A percentile compares a stretch with the other conserved stretches of the same genome.
Evolutionary conservation across 1,140 invertebrate genomes (phyloP).

Genomic region (Pachypeltis micranthus): DNA sequence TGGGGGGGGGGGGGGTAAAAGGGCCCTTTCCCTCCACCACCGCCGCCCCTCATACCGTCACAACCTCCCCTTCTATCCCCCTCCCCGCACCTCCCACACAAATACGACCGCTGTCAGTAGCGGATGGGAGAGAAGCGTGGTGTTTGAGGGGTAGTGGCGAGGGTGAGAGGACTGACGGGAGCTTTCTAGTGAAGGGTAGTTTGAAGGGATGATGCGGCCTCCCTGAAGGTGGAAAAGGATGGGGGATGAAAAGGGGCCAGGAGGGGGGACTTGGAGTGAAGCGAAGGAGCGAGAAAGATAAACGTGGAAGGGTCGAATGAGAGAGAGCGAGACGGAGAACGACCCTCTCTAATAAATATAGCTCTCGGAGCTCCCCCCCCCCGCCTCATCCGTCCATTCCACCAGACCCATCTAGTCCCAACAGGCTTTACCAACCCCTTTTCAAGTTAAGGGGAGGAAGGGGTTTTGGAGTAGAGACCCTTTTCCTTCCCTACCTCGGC

Average conservation of each 20-base stretch:
- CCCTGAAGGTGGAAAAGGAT: not conserved
- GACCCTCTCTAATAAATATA: not conserved
- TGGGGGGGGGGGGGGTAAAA: no score
- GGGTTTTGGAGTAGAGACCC: no score
- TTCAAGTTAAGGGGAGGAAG: no score
- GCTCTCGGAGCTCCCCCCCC: not conserved
- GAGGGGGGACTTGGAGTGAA: not conserved
- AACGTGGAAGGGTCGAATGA: not conserved
- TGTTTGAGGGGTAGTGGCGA: not conserved
- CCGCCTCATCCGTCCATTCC: not conserved
- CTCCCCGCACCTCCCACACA: not conserved
- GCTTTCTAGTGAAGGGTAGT: not conserved
- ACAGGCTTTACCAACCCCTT: no score
- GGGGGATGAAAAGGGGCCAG: not conserved
- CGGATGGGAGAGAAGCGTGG: not conserved
- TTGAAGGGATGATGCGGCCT: not conserved
- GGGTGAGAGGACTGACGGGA: not conserved
- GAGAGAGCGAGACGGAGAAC: not conserved
- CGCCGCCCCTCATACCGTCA: not conserved
- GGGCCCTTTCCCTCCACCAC: not conserved
- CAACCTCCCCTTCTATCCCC: slow-evolving; percentile 1
- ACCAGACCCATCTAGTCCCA: no score
- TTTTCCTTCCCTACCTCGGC: no score
- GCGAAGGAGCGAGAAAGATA: not conserved
- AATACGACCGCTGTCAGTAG: not conserved